Percentiles rank a stretch among this genome's conserved stretches.
phyloP scores from a whole-genome alignment of 1,140 invertebrate genomes.

The Sycophila sp. region DNA sequence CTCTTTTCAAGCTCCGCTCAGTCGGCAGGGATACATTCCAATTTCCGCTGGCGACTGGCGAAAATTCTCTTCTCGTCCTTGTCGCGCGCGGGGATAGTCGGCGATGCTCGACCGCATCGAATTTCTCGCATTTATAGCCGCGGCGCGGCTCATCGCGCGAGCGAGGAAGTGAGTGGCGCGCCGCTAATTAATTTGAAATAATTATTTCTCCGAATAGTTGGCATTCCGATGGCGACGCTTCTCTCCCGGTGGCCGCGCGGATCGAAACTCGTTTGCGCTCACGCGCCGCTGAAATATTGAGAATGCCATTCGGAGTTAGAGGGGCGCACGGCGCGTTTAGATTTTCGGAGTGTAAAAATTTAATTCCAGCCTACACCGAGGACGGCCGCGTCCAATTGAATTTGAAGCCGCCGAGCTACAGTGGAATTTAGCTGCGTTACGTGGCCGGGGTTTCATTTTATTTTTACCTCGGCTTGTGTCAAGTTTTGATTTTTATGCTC shows the following conservation, averaged over 20 bases:
- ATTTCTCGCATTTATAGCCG: slow-evolving; percentile 15
- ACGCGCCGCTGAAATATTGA: background rate
- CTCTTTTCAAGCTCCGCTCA: background rate
- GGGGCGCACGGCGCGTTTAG: no score
- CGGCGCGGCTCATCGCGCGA: background rate
- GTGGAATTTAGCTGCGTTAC: no score
- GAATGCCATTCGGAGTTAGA: background rate
- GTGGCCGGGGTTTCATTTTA: no score
- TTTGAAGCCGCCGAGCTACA: background rate
- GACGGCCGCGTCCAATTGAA: no score
- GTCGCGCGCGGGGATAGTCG: background rate
- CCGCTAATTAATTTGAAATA: slow-evolving; percentile 34
- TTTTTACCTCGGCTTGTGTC: no score
- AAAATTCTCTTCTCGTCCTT: background rate
- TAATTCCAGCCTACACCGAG: background rate
- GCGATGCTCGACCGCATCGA: background rate
- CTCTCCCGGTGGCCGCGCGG: no score
- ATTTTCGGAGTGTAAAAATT: no score
- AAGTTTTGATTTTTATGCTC: no score
- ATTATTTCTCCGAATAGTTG: slow-evolving; percentile 14
- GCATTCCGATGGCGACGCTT: background rate
- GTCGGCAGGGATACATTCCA: slow-evolving; percentile 5
- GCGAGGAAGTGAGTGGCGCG: background rate
- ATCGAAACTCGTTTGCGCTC: background rate
- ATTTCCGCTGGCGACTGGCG: slow-evolving; percentile 1